A percentile compares a stretch with the other conserved stretches of the same genome.
These are phyloP conservation scores for Drosophila azteca DNA, from an alignment of 1,140 invertebrate species.

Conservation along the genomic window DNA sequence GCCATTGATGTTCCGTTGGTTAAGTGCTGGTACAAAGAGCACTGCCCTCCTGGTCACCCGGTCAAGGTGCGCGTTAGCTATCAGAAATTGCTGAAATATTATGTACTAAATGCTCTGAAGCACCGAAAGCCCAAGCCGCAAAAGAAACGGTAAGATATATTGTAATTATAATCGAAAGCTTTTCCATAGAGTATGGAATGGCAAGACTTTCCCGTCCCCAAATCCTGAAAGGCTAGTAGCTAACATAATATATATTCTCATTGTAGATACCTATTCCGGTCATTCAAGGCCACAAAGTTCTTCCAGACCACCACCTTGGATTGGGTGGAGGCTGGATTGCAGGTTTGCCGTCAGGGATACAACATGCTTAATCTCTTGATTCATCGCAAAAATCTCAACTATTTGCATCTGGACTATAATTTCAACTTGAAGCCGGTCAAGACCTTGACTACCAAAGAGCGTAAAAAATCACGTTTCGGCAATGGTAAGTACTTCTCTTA, in stretches of 20 bases:
- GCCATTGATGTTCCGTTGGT: conserved; percentile 99
- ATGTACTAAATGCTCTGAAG: conserved; percentile 98
- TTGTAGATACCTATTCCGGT: conserved; percentile 94
- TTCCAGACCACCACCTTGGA: conserved; percentile 99
- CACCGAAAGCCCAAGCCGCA: conserved; percentile 99
- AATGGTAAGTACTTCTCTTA: conserved; percentile 88
- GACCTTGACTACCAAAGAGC: conserved; percentile 99
- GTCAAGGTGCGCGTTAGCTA: conserved; percentile 99
- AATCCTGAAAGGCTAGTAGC: neutral
- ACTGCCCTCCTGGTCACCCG: conserved; percentile 98
- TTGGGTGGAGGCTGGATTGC: conserved; percentile 99
- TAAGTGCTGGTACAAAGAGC: conserved; percentile 98
- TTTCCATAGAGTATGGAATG: no score
- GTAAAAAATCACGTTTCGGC: conserved; percentile 99
- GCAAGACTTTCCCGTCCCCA: no score
- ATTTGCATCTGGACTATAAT: conserved; percentile 99
- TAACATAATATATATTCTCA: conserved; percentile 54
- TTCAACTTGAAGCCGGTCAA: conserved; percentile 99
- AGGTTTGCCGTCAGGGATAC: conserved; percentile 99
- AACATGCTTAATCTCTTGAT: conserved; percentile 99
- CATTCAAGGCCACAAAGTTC: conserved; percentile 99
- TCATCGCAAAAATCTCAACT: conserved; percentile 99
- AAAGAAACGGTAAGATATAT: conserved; percentile 92
- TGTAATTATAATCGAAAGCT: neutral
- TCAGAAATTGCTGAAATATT: conserved; percentile 99